A percentile compares a stretch with the other conserved stretches of the same genome.
Conservation (phyloP, 2,113 vertebrate genomes). For the Hippocampus abdominalis region DNA sequence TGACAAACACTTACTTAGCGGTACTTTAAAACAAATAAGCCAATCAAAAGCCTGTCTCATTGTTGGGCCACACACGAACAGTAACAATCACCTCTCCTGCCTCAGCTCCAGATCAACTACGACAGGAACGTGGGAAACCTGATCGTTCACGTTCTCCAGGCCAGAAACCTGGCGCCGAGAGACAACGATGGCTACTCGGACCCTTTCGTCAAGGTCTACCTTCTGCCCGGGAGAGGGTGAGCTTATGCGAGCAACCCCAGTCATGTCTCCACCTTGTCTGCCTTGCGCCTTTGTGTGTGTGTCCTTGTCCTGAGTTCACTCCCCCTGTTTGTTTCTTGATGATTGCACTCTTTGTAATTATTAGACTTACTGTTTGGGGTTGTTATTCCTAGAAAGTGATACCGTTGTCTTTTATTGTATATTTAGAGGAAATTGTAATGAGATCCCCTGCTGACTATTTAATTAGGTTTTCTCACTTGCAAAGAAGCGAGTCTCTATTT, state of each 20-base stretch:
- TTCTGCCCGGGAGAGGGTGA: constrained; percentile 98
- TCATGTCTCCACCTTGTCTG: constrained; percentile 47
- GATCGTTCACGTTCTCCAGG: constrained; percentile 96
- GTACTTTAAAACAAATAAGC: too few species aligned
- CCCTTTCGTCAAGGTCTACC: constrained; percentile 97
- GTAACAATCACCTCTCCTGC: not conserved
- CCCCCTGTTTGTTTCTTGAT: constrained; percentile 43
- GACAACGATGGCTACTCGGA: constrained; percentile 97
- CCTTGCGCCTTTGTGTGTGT: constrained; percentile 35
- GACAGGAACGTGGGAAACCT: constrained; percentile 95
- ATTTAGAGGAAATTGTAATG: too few species aligned
- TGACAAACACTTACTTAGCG: not conserved
- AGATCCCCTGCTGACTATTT: too few species aligned
- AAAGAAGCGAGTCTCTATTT: too few species aligned
- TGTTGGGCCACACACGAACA: too few species aligned
- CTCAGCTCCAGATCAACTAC: constrained; percentile 96
- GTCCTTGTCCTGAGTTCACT: constrained; percentile 53
- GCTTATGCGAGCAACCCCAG: constrained; percentile 40
- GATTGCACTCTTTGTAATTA: constrained; percentile 34
- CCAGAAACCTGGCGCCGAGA: constrained; percentile 88
- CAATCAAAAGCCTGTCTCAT: too few species aligned
- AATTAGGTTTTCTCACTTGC: too few species aligned
- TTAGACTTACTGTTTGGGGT: not conserved
- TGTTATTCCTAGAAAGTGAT: not conserved
- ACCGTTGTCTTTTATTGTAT: not conserved